Base-by-base conservation (phyloP, 2,888 invertebrate species). In the Drosophila merina region DNA sequence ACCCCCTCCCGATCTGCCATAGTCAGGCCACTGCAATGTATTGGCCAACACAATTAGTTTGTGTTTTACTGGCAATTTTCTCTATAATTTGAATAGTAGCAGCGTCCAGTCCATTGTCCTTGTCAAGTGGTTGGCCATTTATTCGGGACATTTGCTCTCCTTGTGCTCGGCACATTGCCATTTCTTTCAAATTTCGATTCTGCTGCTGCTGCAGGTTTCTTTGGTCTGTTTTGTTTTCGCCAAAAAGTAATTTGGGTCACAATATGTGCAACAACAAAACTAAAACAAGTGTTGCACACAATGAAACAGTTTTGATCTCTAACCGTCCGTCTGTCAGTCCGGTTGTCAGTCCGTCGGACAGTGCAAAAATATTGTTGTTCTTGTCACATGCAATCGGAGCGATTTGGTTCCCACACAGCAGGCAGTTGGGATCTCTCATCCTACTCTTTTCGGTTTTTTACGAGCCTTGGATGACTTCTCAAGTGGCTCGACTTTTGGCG, bases 331-430 rank as follows among this genome's bases (percentile, higher is more conserved):
- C 28, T 1, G 28, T 28, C 28, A 4, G 51, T 54, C 62, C 9
- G 51, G 6, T 10, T 49, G 45, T 10, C 48, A 30, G 31, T 14
- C 20, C 7, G 28, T 50, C 78, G 56, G 79, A 31, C 79, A 79
- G 83, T 83, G 84, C 86, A 52, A 83, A 83, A 69, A 72, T 44
- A 31, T 44, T 59, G 51, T 86, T 57, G 56, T 83, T 68, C 58
- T 74, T 83, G 84, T 83, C 84, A 80, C 84, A 86, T 86, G 84
- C 78, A 64, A 67, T 66, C 54, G 72, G 73, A 72, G 14, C 75
- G 71, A 82, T 75, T 80, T 57, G 86, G 88, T 84, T 84, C 84
- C 86, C 84, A 84, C 84, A 84, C 88, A 84, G 84, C 84, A 69
- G 84, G 84, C 81, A 62, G 67, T 76, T 88, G 69, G 66, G 69